phyloP scores from a whole-genome alignment of 2,888 invertebrate genomes.

The Calameuta idolon region DNA sequence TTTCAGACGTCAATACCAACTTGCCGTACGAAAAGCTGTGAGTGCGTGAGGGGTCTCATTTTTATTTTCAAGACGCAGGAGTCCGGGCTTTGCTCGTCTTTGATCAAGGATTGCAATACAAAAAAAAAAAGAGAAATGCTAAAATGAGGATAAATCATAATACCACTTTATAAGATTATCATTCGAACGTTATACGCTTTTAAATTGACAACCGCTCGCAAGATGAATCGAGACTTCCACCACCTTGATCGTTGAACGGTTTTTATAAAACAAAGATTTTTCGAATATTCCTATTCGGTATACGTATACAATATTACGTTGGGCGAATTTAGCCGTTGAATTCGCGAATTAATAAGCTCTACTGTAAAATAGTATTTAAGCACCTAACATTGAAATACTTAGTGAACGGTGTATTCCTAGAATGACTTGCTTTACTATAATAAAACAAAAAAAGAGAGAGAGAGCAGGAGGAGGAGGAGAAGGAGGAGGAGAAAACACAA shows the following conservation, averaged over 20 bases:
- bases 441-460: slow-evolving; percentile 14
- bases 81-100: slow-evolving; percentile 3
- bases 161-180: too few relatives aligned
- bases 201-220: not conserved
- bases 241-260: too few relatives aligned
- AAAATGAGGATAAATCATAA: too few relatives aligned
- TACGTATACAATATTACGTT: too few relatives aligned
- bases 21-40: slow-evolving; percentile 94
- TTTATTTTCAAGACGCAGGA: slow-evolving; percentile 66
- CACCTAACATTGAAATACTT: slow-evolving; percentile 47
- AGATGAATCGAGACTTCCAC: too few relatives aligned
- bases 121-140: not conserved
- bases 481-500: too few relatives aligned
- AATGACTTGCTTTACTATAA: slow-evolving; percentile 9
- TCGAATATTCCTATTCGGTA: too few relatives aligned
- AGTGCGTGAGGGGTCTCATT: slow-evolving; percentile 71
- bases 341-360: slow-evolving; percentile 42
- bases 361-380: slow-evolving; percentile 58
- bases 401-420: slow-evolving; percentile 20
- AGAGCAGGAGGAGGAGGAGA: too few relatives aligned
- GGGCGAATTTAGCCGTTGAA: not conserved
- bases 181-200: not conserved
- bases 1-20: slow-evolving; percentile 89
- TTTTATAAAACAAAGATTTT: too few relatives aligned
- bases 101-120: not conserved